Evolutionary conservation across 2,888 invertebrate species (phyloP), one percentile per base, ranked within the genome.

Genomic region (Nomada fucata): DNA sequence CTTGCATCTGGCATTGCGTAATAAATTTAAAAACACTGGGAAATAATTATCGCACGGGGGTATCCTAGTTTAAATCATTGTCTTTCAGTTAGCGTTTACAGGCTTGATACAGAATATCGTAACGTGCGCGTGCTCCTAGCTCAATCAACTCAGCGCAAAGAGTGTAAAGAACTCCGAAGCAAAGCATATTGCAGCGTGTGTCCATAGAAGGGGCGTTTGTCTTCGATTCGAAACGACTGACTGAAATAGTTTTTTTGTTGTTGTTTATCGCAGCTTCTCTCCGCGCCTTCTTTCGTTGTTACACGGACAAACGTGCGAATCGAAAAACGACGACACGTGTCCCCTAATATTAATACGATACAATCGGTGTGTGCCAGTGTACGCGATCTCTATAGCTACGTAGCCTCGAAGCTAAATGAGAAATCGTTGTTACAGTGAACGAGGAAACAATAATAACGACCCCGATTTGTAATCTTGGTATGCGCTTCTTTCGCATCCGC

Each of bases 351-450:
- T 67, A 76, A 80, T 72, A 73, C 76, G 73, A 52, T 82, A 84
- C 78, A 83, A 81, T 87, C 75, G 72, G 74, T 79, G 59, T 68
- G 5, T 68, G 5, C 52, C 36, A 23, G 18, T 11, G 29, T 9
- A 23, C 36, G 36, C 18, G 83, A 83, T 74, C 72, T 88, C 87
- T 89, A 89, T 84, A 82, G 68, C 88, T 89, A 89, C 86, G 72
- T 86, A 89, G 90, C 89, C 13, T 80, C 84, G 60, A 91, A 90
- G 91, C 90, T 88, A 89, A 89, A 90, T 65, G 74, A 82, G 74
- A 87, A 74, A 83, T 86, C 29, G 44, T 60, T 52, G 52, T 65
- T 87, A 83, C 26, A 73, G 64, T 53, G 57, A 83, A 79, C 67
- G 47, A 74, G 67, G n/a, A 79, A 81, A 77, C 50, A 74, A 82